phyloP scores from a whole-genome alignment of 1,140 invertebrate species.

The Reticulitermes speratus region DNA sequence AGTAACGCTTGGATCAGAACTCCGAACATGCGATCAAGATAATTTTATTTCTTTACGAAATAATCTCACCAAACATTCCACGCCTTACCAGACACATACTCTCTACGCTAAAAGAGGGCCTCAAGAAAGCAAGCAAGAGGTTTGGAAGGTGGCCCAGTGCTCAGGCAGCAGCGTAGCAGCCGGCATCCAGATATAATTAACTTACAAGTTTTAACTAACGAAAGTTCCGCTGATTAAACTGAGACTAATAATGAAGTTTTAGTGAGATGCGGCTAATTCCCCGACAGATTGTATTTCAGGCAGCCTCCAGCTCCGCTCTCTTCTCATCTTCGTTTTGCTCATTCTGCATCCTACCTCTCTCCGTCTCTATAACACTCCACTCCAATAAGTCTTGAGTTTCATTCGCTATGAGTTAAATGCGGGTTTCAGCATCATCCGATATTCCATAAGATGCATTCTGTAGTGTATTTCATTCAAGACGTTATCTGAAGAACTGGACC shows the following conservation, averaged over 20 bases:
- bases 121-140: not conserved
- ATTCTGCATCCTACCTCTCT: not conserved
- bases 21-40: no score
- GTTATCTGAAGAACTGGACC: no score
- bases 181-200: not conserved
- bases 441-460: not conserved
- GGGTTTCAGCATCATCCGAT: not conserved
- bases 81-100: no score
- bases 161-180: no score
- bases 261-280: not conserved
- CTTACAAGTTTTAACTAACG: not conserved
- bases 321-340: no score
- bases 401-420: not conserved
- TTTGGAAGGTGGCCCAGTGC: not conserved
- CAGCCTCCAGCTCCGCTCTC: not conserved
- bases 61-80: no score
- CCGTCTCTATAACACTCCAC: not conserved
- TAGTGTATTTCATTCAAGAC: no score
- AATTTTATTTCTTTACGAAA: no score
- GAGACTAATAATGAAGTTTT: slow-evolving; percentile 8
- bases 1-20: no score
- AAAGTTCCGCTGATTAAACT: slow-evolving; percentile 1
- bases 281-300: not conserved
- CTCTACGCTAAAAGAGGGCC: no score
- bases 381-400: not conserved